phyloP scores from a whole-genome alignment of 2,113 vertebrate species.

The Alligator mississippiensis region DNA sequence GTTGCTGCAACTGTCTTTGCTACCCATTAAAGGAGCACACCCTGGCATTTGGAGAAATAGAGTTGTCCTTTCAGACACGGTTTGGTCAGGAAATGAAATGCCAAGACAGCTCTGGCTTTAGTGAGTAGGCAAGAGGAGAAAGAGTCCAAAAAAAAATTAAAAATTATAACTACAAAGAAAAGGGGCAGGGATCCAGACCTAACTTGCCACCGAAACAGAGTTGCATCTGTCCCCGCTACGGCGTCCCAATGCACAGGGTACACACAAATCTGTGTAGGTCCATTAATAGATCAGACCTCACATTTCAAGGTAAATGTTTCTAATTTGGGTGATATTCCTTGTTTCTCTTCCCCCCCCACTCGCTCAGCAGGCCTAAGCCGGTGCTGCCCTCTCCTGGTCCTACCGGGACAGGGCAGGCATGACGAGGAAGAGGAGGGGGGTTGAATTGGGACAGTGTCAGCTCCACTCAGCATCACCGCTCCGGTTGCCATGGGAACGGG shows the following conservation, averaged over 20 bases:
- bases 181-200: not conserved
- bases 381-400: constrained; percentile 73
- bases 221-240: not conserved
- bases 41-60: accelerated
- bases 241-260: not conserved
- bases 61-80: accelerated
- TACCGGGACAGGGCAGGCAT: not conserved
- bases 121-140: not conserved
- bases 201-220: not conserved
- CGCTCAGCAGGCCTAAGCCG: not conserved
- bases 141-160: not conserved
- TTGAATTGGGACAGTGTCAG: not conserved
- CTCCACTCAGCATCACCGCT: constrained; percentile 28
- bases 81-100: not conserved
- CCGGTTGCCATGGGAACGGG: constrained; percentile 61
- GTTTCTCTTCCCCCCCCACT: too few relatives aligned
- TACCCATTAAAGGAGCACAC: not conserved
- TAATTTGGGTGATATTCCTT: not conserved
- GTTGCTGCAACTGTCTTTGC: not conserved
- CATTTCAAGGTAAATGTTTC: not conserved
- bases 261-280: not conserved
- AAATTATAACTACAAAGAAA: not conserved
- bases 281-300: constrained; percentile 39
- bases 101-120: not conserved
- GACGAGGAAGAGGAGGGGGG: not conserved